These are phyloP conservation scores for Luffia ferchaultella DNA, from an alignment of 2,888 invertebrate species.

Conservation along the genomic window DNA sequence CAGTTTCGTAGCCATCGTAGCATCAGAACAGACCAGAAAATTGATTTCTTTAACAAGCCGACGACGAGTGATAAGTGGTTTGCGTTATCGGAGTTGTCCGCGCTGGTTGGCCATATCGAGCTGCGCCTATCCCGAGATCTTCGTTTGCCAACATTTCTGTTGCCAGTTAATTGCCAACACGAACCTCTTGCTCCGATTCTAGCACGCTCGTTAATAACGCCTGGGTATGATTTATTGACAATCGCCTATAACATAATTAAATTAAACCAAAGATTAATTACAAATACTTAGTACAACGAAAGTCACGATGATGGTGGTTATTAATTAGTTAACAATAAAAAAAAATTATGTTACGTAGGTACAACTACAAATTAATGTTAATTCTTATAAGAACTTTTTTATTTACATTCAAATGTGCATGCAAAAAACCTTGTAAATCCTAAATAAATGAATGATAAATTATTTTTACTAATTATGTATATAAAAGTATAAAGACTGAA, in stretches of 20 bases:
- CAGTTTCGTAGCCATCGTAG: neutral
- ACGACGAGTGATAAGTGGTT: neutral
- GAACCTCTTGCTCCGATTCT: neutral
- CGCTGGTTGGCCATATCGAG: slow-evolving; percentile 41
- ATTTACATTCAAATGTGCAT: no score
- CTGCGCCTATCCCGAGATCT: slow-evolving; percentile 37
- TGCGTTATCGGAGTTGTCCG: neutral
- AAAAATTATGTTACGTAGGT: no score
- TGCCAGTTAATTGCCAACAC: neutral
- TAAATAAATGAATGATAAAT: no score
- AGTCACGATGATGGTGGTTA: no score
- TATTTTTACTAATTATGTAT: no score
- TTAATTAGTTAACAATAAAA: no score
- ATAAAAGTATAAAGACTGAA: no score
- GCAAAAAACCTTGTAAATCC: no score
- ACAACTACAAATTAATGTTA: no score
- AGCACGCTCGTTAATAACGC: neutral
- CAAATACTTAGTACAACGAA: no score
- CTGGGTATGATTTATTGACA: neutral
- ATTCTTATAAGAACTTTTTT: no score
- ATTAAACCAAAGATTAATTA: neutral
- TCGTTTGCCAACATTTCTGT: neutral
- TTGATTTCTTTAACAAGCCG: neutral
- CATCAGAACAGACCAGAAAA: neutral
- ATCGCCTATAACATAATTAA: neutral